phyloP scores from a whole-genome alignment of 2,888 invertebrate species.

The Busseola fusca region DNA sequence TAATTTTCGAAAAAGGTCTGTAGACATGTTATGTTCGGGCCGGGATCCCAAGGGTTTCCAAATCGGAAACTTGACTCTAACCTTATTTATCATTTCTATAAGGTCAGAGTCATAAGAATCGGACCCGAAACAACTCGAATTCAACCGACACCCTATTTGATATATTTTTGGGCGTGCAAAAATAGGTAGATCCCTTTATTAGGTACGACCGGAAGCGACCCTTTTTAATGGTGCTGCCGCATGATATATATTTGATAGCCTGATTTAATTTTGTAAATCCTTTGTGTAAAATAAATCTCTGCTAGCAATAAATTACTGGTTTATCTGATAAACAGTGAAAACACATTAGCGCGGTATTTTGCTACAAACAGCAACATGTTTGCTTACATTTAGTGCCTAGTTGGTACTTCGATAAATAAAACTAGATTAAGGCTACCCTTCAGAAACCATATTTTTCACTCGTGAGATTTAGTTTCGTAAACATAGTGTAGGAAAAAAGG shows the following conservation, averaged over 20 bases:
- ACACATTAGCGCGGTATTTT: conserved; percentile 36
- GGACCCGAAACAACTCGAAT: conserved; percentile 8
- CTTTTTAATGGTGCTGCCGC: conserved; percentile 18
- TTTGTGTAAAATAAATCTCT: conserved; percentile 29
- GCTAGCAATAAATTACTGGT: conserved; percentile 27
- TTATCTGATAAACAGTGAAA: conserved; percentile 53
- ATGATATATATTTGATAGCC: conserved; percentile 28
- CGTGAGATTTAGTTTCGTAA: neutral
- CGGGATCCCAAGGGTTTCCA: conserved; percentile 6
- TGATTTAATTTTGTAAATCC: conserved; percentile 27
- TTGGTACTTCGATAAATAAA: neutral
- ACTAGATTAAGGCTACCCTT: neutral
- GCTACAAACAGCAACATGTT: conserved; percentile 22
- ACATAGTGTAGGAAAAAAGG: no score
- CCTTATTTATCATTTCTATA: conserved; percentile 20
- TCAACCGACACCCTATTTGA: neutral
- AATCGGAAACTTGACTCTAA: conserved; percentile 20
- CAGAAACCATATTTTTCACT: neutral
- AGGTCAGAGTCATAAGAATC: conserved; percentile 31
- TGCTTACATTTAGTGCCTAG: conserved; percentile 29
- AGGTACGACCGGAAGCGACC: conserved; percentile 15
- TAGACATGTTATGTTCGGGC: neutral
- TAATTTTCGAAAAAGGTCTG: conserved; percentile 32
- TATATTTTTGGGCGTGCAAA: neutral
- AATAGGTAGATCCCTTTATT: neutral